Conservation (phyloP, 2,888 invertebrate species). For the Aelia acuminata region DNA sequence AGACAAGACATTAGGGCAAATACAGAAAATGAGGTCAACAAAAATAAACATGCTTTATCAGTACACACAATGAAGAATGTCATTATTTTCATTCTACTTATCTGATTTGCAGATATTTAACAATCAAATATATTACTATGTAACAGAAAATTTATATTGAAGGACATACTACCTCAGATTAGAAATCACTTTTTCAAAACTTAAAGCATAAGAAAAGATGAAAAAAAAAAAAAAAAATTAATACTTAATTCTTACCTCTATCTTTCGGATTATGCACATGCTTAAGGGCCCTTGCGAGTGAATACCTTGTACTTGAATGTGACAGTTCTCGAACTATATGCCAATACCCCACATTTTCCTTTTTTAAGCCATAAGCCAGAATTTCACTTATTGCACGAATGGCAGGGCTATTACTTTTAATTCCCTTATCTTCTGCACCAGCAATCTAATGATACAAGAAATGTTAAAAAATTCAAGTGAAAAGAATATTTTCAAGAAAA, state of each 20-base stretch:
- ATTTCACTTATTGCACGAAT: conserved; percentile 63
- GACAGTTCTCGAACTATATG: conserved; percentile 64
- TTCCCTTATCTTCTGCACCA: conserved; percentile 60
- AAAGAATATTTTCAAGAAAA: too few relatives aligned
- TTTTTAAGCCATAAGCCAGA: conserved; percentile 64
- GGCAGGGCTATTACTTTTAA: conserved; percentile 61
- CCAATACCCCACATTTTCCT: conserved; percentile 64
- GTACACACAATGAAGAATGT: not conserved
- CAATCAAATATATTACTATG: not conserved
- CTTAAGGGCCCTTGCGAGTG: conserved; percentile 64
- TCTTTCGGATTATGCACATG: conserved; percentile 61
- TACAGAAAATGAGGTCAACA: not conserved
- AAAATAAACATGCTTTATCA: not conserved
- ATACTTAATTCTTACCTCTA: conserved; percentile 62
- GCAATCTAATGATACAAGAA: conserved; percentile 52
- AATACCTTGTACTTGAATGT: conserved; percentile 64
- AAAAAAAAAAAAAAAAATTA: not conserved
- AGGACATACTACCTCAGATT: not conserved
- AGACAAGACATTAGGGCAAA: not conserved
- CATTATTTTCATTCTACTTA: not conserved
- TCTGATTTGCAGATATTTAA: not conserved
- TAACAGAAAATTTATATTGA: not conserved
- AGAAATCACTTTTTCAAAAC: not conserved
- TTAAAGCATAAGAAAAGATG: not conserved
- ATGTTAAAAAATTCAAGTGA: too few relatives aligned